Percentiles rank a stretch among this genome's conserved stretches.
phyloP scores from a whole-genome alignment of 2,888 invertebrate species.

The Lomographa bimaculata region DNA sequence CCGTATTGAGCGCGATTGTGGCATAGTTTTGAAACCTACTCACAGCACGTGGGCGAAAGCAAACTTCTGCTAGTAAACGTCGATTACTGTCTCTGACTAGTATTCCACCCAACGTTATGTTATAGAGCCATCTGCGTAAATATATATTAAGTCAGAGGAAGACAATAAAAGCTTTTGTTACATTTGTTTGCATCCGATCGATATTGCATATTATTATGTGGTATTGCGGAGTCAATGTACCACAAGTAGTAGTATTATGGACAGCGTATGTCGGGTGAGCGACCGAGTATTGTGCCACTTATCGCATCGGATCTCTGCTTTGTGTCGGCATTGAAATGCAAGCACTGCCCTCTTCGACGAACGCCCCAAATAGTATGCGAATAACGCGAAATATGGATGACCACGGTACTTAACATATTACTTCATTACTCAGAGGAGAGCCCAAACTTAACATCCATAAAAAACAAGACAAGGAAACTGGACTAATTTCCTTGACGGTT shows the following conservation, averaged over 20 bases:
- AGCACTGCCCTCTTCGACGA: conserved; percentile 59
- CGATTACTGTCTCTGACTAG: no score
- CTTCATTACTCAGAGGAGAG: conserved; percentile 46
- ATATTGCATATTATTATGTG: conserved; percentile 1
- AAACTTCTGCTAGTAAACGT: conserved; percentile 20
- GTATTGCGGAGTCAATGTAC: conserved; percentile 25
- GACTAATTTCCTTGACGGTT: conserved; percentile 1
- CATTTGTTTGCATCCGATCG: conserved; percentile 1
- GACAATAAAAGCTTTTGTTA: no score
- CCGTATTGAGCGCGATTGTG: conserved; percentile 40
- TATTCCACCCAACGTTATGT: no score
- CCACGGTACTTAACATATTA: conserved; percentile 53
- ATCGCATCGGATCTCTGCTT: conserved; percentile 77
- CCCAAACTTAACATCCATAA: no score
- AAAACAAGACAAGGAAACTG: no score
- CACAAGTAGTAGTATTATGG: conserved; percentile 30
- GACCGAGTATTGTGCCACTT: conserved; percentile 71
- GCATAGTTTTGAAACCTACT: conserved; percentile 30
- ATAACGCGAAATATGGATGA: conserved; percentile 58
- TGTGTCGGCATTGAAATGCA: conserved; percentile 72
- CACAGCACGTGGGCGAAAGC: conserved; percentile 28
- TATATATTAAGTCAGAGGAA: no score
- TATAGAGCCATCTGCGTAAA: no score
- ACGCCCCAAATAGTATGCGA: conserved; percentile 71
- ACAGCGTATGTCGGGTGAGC: conserved; percentile 58